Base-by-base conservation (phyloP, 2,888 invertebrate genomes). In the Apotomis betuletana region DNA sequence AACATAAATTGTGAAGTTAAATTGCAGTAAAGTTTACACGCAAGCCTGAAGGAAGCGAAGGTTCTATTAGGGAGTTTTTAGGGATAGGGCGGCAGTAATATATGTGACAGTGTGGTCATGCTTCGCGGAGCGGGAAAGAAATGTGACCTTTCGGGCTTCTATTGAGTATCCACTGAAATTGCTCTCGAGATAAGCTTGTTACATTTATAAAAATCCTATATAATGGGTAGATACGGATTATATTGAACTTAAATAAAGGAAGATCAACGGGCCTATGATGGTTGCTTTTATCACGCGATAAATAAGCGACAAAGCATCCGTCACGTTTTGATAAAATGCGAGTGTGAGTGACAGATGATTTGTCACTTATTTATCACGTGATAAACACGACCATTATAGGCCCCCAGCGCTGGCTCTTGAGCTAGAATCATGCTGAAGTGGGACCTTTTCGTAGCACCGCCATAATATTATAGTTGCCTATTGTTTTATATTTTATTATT, bases 31-130 rank as follows among this genome's bases (percentile, higher is more conserved):
- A 74, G 54, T 72, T 71, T 52, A 65, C 69, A 69, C 65, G 57
- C 15, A 27, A 46, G 57, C 15, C 58, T 59, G 62, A 63, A 67
- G 72, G 64, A 64, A 44, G 46, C 52, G 27, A 57, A 74, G 70
- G 67, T 67, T 71, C 65, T 74, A 63, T 68, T 68, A 63, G 63
- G 63, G 69, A 54, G 72, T 72, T 72, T 72, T 72, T 68, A 67
- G 72, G 80, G 78, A 80, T 76, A 77, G 82, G 85, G 84, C 38
- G 79, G 77, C 76, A 78, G 84, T 91, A 87, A 91, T 89, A 90
- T 91, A 91, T 90, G 91, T 89, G 91, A 89, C 90, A 86, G 84
- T 80, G 82, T 80, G 88, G 90, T 83, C 86, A 85, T 81, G 90
- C 90, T 90, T 80, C 79, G 82, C 79, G 85, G 79, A 87, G 90